phyloP scores from a whole-genome alignment of 2,888 invertebrate species.

The Sisyra nigra region DNA sequence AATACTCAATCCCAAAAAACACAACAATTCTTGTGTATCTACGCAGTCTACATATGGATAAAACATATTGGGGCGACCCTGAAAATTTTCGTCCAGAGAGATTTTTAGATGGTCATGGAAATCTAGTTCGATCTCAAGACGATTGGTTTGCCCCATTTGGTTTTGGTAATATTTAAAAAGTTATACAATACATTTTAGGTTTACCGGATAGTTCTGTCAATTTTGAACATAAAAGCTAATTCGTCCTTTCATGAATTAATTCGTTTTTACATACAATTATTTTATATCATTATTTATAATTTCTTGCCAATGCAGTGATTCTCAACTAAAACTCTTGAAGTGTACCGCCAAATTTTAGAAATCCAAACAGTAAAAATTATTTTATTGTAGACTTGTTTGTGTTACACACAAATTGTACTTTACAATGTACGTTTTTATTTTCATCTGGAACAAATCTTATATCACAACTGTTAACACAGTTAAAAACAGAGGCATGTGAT shows the following conservation, averaged over 20 bases:
- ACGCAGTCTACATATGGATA: constrained; percentile 43
- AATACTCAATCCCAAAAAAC: constrained; percentile 33
- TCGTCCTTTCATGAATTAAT: neutral
- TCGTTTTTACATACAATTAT: constrained; percentile 4
- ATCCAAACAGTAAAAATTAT: too few species aligned
- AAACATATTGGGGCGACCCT: constrained; percentile 40
- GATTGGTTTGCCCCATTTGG: constrained; percentile 48
- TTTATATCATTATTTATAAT: too few species aligned
- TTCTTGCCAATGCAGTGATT: too few species aligned
- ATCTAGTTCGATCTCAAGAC: constrained; percentile 26
- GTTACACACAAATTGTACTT: too few species aligned
- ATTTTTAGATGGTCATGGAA: constrained; percentile 39
- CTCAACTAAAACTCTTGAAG: too few species aligned
- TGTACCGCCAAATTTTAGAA: too few species aligned
- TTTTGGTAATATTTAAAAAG: constrained; percentile 33
- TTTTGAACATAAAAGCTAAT: neutral
- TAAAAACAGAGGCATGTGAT: too few species aligned
- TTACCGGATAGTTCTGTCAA: too few species aligned
- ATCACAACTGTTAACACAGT: too few species aligned
- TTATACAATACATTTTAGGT: neutral
- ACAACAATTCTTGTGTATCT: constrained; percentile 42
- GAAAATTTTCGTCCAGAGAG: constrained; percentile 43
- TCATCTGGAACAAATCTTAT: too few species aligned
- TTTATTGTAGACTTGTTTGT: too few species aligned
- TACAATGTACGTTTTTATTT: too few species aligned